These are phyloP conservation scores for Arizona elegans DNA, from an alignment of 2,113 vertebrate genomes.

Conservation along the genomic window DNA sequence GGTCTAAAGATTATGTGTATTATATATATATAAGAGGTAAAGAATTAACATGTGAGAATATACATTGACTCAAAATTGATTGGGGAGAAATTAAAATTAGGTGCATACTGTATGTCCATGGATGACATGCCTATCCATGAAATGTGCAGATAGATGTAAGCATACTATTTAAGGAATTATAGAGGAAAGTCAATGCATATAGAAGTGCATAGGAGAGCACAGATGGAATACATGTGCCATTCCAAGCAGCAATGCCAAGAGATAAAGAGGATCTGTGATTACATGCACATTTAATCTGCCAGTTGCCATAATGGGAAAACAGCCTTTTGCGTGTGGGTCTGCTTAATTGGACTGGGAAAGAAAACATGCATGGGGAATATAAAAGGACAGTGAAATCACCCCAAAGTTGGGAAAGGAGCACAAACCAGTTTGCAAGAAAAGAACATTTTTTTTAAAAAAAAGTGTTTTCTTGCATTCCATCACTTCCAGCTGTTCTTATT, in stretches of 20 bases:
- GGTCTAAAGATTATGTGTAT: not conserved
- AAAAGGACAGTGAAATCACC: not conserved
- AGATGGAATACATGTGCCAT: not conserved
- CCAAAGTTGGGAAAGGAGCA: not conserved
- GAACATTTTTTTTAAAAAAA: too few relatives aligned
- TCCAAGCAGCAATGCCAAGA: not conserved
- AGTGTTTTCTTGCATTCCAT: not conserved
- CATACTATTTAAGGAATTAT: not conserved
- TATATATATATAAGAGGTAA: not conserved
- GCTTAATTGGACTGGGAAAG: not conserved
- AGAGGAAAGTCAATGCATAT: not conserved
- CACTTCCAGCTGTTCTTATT: not conserved
- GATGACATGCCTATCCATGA: not conserved
- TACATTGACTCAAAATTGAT: not conserved
- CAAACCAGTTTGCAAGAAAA: not conserved
- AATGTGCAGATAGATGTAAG: not conserved
- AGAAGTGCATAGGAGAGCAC: not conserved
- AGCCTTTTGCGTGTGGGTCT: not conserved
- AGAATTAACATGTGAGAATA: not conserved
- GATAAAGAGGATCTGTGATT: not conserved
- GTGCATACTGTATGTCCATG: not conserved
- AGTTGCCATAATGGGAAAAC: not conserved
- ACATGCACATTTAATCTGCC: not conserved
- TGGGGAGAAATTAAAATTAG: not conserved
- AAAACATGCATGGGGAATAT: not conserved